These are phyloP conservation scores for Calidris pugnax DNA, from an alignment of 2,113 vertebrate species.

Conservation along the genomic window DNA sequence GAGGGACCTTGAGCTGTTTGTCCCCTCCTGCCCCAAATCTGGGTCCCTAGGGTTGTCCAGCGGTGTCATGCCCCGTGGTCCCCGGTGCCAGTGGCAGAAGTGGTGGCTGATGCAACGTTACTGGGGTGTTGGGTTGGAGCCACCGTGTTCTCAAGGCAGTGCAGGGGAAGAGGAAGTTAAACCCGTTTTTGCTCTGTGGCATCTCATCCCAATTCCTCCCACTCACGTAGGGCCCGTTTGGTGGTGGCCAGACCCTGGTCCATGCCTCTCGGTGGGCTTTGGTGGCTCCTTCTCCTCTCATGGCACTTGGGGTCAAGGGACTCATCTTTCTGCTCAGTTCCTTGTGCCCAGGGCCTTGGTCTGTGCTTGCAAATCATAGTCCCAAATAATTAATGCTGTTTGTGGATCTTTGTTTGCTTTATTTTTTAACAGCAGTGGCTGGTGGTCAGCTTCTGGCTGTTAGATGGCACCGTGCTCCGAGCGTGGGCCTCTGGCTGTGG, in stretches of 20 bases:
- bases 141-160: rapidly evolving
- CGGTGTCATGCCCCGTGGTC: no score
- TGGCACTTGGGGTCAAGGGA: neutral
- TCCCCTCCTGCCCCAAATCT: neutral
- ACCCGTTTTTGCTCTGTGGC: neutral
- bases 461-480: rapidly evolving
- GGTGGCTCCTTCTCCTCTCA: neutral
- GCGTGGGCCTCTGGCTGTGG: rapidly evolving
- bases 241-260: rapidly evolving
- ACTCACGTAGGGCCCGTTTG: rapidly evolving
- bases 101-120: rapidly evolving
- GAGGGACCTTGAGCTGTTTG: neutral
- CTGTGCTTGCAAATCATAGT: neutral
- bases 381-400: neutral
- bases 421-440: rapidly evolving
- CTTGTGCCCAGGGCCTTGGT: neutral
- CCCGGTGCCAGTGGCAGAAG: neutral
- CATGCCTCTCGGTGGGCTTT: neutral
- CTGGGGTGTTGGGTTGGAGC: neutral
- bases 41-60: neutral
- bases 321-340: neutral
- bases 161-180: neutral
- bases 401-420: neutral
- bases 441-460: neutral
- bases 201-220: neutral